Evolutionary conservation across 2,113 vertebrate species (phyloP), one percentile per base, ranked within the genome.

Genomic region (Chaetodon auriga): DNA sequence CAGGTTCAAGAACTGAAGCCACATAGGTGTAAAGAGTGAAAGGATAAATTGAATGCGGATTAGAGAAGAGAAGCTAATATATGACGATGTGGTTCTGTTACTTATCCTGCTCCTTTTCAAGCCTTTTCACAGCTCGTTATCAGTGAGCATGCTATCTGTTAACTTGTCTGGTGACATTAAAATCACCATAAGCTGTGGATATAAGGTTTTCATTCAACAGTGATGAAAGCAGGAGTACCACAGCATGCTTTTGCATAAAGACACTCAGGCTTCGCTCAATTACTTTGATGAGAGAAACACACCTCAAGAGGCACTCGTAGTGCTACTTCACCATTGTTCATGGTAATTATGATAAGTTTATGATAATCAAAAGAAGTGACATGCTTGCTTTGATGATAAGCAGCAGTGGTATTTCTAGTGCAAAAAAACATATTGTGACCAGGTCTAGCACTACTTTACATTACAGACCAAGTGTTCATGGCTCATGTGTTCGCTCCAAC

Each of bases 291-390:
- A 64, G 35, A 48, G 45, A 78, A 36, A 79, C 48, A 43, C 61
- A 68, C 36, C 25, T 70, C n/a, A 69, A 65, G 75, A 63, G 21
- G 21, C 53, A 13, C 2, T 1, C 19, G 45, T 36, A 81, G 53
- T 66, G 25, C 66, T 55, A 69, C 79, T 79, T 64, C 14, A 45
- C 70, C 45, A 61, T 45, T 74, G 54, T 61, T 72, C 25, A 57
- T 45, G 19, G 53, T 78, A 68, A 85, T 80, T 65, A 76, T 65
- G 49, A 72, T 68, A 73, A 61, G 18, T 75, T 23, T 38, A 19
- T 62, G 30, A 73, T 75, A 54, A 76, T 75, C 43, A 75, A 73
- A 61, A 54, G 0, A 46, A 41, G 10, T 12, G 23, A 55, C n/a
- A 45, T 6, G 25, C 64, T 69, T 38, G n/a, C 64, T 76, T 62